phyloP scores from a whole-genome alignment of 2,113 vertebrate species.

The Syngnathus scovelli region DNA sequence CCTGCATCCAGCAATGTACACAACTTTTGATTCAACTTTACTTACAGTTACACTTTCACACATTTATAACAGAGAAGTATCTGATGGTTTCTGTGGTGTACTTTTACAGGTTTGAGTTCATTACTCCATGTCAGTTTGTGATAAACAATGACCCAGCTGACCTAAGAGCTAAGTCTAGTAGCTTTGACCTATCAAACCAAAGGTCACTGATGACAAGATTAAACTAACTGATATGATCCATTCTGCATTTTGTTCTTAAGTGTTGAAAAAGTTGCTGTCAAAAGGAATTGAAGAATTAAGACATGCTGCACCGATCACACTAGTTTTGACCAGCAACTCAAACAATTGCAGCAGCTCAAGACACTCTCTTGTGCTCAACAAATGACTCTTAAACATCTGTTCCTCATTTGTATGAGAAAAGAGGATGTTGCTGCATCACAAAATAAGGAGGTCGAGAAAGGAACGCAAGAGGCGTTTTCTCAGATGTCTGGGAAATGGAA shows the following conservation, averaged over 20 bases:
- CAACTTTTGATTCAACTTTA: background rate
- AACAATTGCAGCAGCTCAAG: slow-evolving; percentile 12
- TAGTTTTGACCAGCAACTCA: background rate
- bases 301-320: too few relatives aligned
- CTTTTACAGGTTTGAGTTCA: background rate
- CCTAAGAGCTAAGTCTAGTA: background rate
- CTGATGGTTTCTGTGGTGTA: background rate
- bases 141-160: background rate
- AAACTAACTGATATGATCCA: slow-evolving; percentile 16
- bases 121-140: slow-evolving; percentile 7
- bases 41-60: background rate
- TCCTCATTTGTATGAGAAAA: slow-evolving; percentile 56
- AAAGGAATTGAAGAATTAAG: background rate
- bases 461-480: slow-evolving; percentile 29
- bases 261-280: background rate
- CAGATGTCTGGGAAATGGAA: slow-evolving; percentile 43
- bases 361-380: slow-evolving; percentile 29
- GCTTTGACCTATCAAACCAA: background rate
- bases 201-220: background rate
- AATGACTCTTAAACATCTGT: slow-evolving; percentile 69
- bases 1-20: background rate
- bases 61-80: background rate
- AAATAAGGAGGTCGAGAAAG: slow-evolving; percentile 15
- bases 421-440: slow-evolving; percentile 58
- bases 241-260: background rate